These are phyloP conservation scores for Schizopygopsis malacanthus DNA, from an alignment of 2,797 vertebrate species.

Conservation along the genomic window DNA sequence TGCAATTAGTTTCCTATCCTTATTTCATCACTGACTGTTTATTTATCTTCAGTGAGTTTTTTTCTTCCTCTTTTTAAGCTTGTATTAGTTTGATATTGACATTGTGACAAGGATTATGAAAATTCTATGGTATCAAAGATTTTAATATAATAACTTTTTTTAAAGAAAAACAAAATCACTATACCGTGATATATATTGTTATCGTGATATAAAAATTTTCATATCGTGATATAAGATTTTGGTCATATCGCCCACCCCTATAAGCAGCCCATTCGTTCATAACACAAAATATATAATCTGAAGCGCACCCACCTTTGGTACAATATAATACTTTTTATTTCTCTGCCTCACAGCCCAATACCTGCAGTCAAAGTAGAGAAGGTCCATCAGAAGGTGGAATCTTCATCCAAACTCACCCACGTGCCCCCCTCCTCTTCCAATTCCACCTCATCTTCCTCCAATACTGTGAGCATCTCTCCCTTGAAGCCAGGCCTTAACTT, in stretches of 20 bases:
- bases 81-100: too few relatives aligned
- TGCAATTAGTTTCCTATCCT: too few relatives aligned
- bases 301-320: conserved; percentile 67
- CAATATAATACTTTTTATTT: conserved; percentile 64
- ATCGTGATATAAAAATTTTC: too few relatives aligned
- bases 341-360: conserved; percentile 83
- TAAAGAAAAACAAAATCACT: too few relatives aligned
- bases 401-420: conserved; percentile 87
- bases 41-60: too few relatives aligned
- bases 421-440: conserved; percentile 80
- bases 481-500: conserved; percentile 99
- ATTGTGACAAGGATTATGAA: too few relatives aligned
- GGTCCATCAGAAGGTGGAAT: conserved; percentile 91
- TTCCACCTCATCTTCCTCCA: conserved; percentile 78
- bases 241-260: background rate
- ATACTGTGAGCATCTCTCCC: conserved; percentile 85
- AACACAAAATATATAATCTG: conserved; percentile 53
- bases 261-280: background rate
- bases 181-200: too few relatives aligned
- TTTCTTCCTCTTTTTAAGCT: too few relatives aligned
- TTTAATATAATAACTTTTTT: too few relatives aligned
- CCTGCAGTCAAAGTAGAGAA: conserved; percentile 97
- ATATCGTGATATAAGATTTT: too few relatives aligned
- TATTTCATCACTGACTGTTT: too few relatives aligned
- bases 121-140: too few relatives aligned